Evolutionary conservation across 2,888 invertebrate species (phyloP), one percentile per base, ranked within the genome.

Genomic region (Erannis defoliaria): DNA sequence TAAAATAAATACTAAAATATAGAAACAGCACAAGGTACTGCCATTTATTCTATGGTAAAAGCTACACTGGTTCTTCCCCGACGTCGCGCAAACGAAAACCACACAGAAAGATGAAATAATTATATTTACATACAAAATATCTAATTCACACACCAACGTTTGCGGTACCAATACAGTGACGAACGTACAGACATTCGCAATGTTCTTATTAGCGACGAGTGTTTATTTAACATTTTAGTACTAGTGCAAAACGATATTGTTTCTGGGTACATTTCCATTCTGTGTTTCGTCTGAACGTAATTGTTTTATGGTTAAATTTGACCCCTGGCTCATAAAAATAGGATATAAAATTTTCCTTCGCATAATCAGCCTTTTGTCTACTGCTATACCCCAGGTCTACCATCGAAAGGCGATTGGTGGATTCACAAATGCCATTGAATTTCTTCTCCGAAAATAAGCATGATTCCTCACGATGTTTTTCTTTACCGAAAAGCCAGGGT

Each of bases 221-320:
- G 70, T 89, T 89, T 88, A 70, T 75, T 59, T 72, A 73, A 77
- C 71, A 70, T 67, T 74, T 89, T 89, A 89, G 88, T 80, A 50
- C 26, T n/a, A 2, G 49, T 62, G 70, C 70, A 70, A 78, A 72
- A 76, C 77, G 70, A 46, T 81, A 87, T 88, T 85, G 88, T 86
- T 85, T 80, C 79, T 71, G 62, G 67, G 86, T 84, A 84, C 35
- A 77, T 86, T 90, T 89, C 89, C 89, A 86, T 77, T 62, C 38
- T 26, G 23, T 26, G 16, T 31, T 46, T 46, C 31, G 10, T 31
- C 18, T 12, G 5, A 19, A 33, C 5, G 18, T 42, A 21, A 42
- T 21, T n/a, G 5, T 19, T 10, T 12, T 19, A 12, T 18, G 9
- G 10, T 9, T 38, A 38, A 38, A 18, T 19, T 38, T 18, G 10